Evolutionary conservation across 2,888 invertebrate genomes (phyloP).

Genomic region (Scaptodrosophila latifasciaeformis): DNA sequence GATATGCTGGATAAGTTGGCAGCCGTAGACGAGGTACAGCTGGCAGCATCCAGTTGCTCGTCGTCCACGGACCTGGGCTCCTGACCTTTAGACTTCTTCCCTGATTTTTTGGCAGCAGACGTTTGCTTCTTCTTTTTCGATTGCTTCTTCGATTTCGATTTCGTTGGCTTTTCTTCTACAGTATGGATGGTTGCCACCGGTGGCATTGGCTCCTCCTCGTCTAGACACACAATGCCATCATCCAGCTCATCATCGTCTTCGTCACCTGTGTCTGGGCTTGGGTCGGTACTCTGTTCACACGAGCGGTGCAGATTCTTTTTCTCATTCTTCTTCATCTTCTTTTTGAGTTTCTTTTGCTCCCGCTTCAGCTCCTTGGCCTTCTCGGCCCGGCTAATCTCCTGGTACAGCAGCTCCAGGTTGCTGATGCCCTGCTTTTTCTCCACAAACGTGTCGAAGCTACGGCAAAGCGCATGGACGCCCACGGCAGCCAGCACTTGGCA

Average conservation of each 20-base stretch:
- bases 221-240: constrained; percentile 50
- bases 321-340: constrained; percentile 83
- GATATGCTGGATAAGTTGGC: constrained; percentile 9
- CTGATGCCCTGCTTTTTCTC: constrained; percentile 92
- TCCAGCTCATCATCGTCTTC: constrained; percentile 27
- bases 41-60: constrained; percentile 31
- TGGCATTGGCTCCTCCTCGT: constrained; percentile 22
- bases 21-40: constrained; percentile 27
- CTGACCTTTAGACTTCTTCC: constrained; percentile 19
- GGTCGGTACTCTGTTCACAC: constrained; percentile 35
- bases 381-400: constrained; percentile 91
- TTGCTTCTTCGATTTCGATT: constrained; percentile 64
- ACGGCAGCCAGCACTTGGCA: constrained; percentile 94
- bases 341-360: constrained; percentile 89
- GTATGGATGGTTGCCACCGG: too few relatives aligned
- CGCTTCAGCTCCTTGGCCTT: constrained; percentile 88
- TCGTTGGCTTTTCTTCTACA: constrained; percentile 33
- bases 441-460: constrained; percentile 92
- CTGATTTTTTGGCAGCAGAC: constrained; percentile 37
- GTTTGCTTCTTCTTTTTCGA: constrained; percentile 65
- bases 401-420: constrained; percentile 90
- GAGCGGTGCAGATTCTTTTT: constrained; percentile 74
- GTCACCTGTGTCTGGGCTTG: neutral
- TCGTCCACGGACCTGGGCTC: constrained; percentile 14
- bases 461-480: constrained; percentile 88